Conservation (phyloP, 2,113 vertebrate species). For the Notiomystis cincta region DNA sequence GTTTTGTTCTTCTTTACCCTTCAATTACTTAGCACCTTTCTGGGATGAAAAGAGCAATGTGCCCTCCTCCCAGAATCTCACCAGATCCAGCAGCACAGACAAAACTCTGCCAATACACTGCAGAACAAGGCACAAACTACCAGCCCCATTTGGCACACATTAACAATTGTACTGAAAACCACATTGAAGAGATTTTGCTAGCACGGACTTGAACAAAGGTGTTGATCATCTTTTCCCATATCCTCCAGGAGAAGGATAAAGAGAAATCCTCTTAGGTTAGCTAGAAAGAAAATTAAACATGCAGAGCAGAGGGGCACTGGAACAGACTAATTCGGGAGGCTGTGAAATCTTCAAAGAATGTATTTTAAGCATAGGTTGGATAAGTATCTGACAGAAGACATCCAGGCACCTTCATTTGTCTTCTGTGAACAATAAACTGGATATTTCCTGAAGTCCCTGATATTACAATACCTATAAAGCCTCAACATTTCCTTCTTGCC, state of each 20-base stretch:
- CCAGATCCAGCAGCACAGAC: neutral
- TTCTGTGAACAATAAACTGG: neutral
- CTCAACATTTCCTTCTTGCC: neutral
- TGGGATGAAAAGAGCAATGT: neutral
- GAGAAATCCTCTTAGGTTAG: conserved; percentile 37
- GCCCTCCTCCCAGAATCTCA: neutral
- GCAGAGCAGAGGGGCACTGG: neutral
- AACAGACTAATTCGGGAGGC: neutral
- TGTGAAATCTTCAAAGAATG: neutral
- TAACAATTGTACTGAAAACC: neutral
- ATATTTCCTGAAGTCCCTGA: neutral
- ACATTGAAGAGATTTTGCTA: neutral
- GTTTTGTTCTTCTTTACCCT: neutral
- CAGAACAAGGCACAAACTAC: neutral
- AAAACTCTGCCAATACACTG: neutral
- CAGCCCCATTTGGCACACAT: neutral
- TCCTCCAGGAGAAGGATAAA: neutral
- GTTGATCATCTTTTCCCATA: neutral
- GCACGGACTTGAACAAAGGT: neutral
- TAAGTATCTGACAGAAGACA: neutral
- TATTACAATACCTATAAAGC: neutral
- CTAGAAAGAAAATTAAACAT: conserved; percentile 14
- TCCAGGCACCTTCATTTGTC: neutral
- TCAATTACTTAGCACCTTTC: neutral
- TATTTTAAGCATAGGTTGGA: neutral